A percentile compares a stretch with the other conserved stretches of the same genome.
phyloP scores from a whole-genome alignment of 2,797 vertebrate genomes.

The Enteromius paludinosus region DNA sequence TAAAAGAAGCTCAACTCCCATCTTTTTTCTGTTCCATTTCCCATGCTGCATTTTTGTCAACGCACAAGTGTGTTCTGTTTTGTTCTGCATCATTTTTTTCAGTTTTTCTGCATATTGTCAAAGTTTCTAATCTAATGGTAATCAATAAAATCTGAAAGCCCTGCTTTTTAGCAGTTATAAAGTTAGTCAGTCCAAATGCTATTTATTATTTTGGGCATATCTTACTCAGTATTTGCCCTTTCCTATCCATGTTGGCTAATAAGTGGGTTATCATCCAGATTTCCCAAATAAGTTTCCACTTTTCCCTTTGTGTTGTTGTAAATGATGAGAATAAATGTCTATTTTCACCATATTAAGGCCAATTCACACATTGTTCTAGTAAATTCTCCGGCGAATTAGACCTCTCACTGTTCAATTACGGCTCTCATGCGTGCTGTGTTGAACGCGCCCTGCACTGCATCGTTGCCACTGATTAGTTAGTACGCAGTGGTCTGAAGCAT shows the following conservation, averaged over 20 bases:
- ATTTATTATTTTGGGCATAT: background rate
- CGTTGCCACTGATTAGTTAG: constrained; percentile 37
- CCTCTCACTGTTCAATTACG: constrained; percentile 44
- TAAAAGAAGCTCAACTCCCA: background rate
- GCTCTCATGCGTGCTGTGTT: constrained; percentile 33
- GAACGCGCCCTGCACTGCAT: constrained; percentile 16
- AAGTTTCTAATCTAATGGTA: background rate
- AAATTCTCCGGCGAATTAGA: constrained; percentile 40
- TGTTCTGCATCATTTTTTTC: background rate
- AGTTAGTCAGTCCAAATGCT: background rate
- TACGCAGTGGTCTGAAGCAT: constrained; percentile 38
- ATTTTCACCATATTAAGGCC: constrained; percentile 50
- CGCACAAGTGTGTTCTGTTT: background rate
- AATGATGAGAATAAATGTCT: constrained; percentile 38
- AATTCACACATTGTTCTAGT: constrained; percentile 50
- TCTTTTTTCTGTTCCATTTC: background rate
- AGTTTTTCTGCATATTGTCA: background rate
- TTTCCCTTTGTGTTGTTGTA: constrained; percentile 13
- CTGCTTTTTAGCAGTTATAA: background rate
- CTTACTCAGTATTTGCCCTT: background rate
- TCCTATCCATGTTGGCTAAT: background rate
- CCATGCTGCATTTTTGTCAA: background rate
- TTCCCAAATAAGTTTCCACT: constrained; percentile 17
- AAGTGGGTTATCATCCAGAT: background rate
- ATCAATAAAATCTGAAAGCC: background rate